A percentile compares a stretch with the other conserved stretches of the same genome.
Conservation (phyloP, 2,888 invertebrate genomes). For the Chrysolina haemoptera region DNA sequence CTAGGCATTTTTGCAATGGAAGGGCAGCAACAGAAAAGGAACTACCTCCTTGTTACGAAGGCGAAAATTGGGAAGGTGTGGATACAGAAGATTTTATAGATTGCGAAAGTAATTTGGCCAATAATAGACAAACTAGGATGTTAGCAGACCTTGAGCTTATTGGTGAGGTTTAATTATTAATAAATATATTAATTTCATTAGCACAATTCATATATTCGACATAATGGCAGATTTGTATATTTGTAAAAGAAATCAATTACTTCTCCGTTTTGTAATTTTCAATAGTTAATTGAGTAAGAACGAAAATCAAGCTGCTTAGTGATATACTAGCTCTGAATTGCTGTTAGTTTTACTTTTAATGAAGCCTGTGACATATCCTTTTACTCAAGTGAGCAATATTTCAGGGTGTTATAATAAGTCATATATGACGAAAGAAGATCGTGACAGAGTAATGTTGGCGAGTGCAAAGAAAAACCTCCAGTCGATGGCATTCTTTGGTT, state of each 20-base stretch:
- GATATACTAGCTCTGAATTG: too few relatives aligned
- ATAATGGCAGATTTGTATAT: too few relatives aligned
- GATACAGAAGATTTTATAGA: slow-evolving; percentile 91
- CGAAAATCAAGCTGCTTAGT: too few relatives aligned
- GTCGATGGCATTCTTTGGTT: slow-evolving; percentile 97
- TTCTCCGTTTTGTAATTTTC: too few relatives aligned
- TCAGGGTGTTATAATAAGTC: slow-evolving; percentile 91
- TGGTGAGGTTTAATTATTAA: slow-evolving; percentile 63
- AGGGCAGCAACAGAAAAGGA: slow-evolving; percentile 85
- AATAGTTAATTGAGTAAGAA: too few relatives aligned
- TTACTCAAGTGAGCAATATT: slow-evolving; percentile 25
- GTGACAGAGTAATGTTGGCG: slow-evolving; percentile 89
- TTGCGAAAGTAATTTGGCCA: slow-evolving; percentile 95
- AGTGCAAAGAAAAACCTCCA: slow-evolving; percentile 96
- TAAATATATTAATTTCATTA: too few relatives aligned
- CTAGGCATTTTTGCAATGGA: slow-evolving; percentile 81
- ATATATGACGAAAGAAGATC: slow-evolving; percentile 80
- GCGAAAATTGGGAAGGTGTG: slow-evolving; percentile 91
- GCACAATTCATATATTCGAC: too few relatives aligned
- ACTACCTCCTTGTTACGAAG: slow-evolving; percentile 85
- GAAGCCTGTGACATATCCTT: too few relatives aligned
- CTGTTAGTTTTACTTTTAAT: too few relatives aligned
- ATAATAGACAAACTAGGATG: slow-evolving; percentile 98
- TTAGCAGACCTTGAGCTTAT: slow-evolving; percentile 94
- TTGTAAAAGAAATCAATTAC: too few relatives aligned